These are phyloP conservation scores for Medauroidea extradentata DNA, from an alignment of 1,140 invertebrate genomes.

Conservation along the genomic window DNA sequence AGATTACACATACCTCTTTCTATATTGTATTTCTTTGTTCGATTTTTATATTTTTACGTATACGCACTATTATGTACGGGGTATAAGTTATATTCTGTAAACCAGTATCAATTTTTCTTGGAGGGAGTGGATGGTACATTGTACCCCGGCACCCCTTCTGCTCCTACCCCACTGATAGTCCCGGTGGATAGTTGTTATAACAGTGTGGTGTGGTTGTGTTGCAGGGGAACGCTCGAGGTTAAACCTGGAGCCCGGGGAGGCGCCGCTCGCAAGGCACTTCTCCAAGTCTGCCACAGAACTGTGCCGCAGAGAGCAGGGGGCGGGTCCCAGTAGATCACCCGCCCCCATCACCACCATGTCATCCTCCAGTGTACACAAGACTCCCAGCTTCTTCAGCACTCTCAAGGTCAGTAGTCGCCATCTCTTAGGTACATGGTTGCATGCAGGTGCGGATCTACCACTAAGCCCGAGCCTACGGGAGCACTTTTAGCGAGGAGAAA, in stretches of 20 bases:
- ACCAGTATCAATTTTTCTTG: too few species aligned
- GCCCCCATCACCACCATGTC: conserved; percentile 35
- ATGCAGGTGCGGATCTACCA: conserved; percentile 1
- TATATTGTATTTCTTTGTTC: too few species aligned
- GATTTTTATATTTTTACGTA: too few species aligned
- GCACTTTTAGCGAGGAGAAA: too few species aligned
- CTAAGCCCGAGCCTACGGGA: too few species aligned
- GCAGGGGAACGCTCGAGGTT: conserved; percentile 17
- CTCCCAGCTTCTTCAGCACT: conserved; percentile 60
- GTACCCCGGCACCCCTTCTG: too few species aligned
- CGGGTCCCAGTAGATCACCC: conserved; percentile 11
- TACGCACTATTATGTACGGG: too few species aligned
- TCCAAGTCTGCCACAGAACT: conserved; percentile 46
- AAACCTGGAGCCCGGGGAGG: conserved; percentile 10
- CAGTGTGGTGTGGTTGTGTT: conserved; percentile 4
- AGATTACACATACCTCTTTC: too few species aligned
- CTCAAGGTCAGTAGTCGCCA: conserved; percentile 44
- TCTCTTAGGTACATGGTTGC: neutral
- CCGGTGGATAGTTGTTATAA: too few species aligned
- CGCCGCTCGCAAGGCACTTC: conserved; percentile 33
- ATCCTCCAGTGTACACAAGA: conserved; percentile 48
- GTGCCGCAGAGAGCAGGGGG: conserved; percentile 21
- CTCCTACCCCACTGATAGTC: too few species aligned
- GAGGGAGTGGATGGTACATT: too few species aligned
- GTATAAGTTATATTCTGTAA: too few species aligned